Conservation (phyloP, 1,140 invertebrate species). For the Hyposmocoma kahamanoa region DNA sequence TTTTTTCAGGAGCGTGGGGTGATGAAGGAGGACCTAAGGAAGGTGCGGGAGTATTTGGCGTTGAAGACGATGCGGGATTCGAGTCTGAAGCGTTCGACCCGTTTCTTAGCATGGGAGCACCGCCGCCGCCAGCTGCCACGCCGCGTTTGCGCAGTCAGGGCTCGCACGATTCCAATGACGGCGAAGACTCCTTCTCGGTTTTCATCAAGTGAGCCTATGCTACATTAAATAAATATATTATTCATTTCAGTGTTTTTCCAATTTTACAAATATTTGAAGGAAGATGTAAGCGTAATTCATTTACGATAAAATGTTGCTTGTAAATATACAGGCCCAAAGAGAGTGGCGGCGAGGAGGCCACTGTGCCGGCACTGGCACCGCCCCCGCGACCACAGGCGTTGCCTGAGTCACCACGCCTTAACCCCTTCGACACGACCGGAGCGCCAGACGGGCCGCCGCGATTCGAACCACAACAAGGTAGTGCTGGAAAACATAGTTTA, state of each 20-base stretch:
- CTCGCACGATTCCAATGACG: slow-evolving; percentile 85
- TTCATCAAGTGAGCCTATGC: slow-evolving; percentile 79
- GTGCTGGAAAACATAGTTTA: background rate
- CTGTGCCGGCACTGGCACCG: slow-evolving; percentile 83
- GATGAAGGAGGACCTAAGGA: slow-evolving; percentile 58
- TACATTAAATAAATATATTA: background rate
- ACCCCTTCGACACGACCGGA: slow-evolving; percentile 83
- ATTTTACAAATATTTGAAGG: background rate
- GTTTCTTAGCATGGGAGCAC: slow-evolving; percentile 86
- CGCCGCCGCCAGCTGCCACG: slow-evolving; percentile 77
- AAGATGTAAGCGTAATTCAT: slow-evolving; percentile 5
- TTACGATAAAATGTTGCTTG: background rate
- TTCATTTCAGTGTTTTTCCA: background rate
- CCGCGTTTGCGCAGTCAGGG: slow-evolving; percentile 76
- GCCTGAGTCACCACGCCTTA: slow-evolving; percentile 77
- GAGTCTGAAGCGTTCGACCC: slow-evolving; percentile 87
- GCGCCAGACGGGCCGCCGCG: slow-evolving; percentile 13
- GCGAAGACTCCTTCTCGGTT: slow-evolving; percentile 86
- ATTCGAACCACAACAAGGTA: background rate
- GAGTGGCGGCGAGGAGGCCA: slow-evolving; percentile 23
- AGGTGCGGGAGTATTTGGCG: slow-evolving; percentile 33
- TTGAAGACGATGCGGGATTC: slow-evolving; percentile 75
- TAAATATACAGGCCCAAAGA: slow-evolving; percentile 76
- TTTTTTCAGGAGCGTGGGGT: slow-evolving; percentile 74
- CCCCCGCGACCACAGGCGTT: slow-evolving; percentile 77